These are phyloP conservation scores for Sialis lutaria DNA, from an alignment of 2,888 invertebrate genomes.

Conservation along the genomic window DNA sequence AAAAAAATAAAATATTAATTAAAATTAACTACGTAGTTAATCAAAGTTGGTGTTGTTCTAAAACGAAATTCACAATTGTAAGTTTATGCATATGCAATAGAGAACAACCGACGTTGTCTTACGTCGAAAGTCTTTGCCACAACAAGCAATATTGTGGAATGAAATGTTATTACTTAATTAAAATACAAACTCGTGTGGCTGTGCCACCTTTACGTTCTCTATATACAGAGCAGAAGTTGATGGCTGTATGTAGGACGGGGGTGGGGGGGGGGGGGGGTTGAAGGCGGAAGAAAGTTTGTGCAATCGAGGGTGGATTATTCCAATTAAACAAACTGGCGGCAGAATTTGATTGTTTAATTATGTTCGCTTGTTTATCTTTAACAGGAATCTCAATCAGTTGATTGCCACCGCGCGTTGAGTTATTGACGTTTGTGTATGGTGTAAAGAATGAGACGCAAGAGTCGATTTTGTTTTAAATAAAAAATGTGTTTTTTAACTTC, in stretches of 20 bases:
- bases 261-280: no score
- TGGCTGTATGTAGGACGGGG: no score
- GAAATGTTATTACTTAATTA: constrained; percentile 24
- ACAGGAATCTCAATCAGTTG: no score
- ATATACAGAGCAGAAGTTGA: no score
- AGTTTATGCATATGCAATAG: constrained; percentile 18
- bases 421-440: no score
- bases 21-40: not conserved
- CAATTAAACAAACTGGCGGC: constrained; percentile 17
- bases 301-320: constrained; percentile 25
- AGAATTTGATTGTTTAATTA: not conserved
- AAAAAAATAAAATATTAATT: no score
- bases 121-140: constrained; percentile 9
- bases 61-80: not conserved
- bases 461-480: no score
- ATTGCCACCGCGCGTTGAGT: no score
- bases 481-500: no score
- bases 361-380: not conserved
- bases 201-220: constrained; percentile 20
- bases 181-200: constrained; percentile 18
- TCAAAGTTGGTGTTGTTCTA: not conserved
- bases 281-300: not conserved
- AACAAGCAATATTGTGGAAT: constrained; percentile 17
- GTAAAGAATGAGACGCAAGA: no score
- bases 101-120: constrained; percentile 6